A percentile compares a stretch with the other conserved stretches of the same genome.
These are phyloP conservation scores for Talpa occidentalis DNA, from an alignment of 2,113 vertebrate genomes.

Conservation along the genomic window DNA sequence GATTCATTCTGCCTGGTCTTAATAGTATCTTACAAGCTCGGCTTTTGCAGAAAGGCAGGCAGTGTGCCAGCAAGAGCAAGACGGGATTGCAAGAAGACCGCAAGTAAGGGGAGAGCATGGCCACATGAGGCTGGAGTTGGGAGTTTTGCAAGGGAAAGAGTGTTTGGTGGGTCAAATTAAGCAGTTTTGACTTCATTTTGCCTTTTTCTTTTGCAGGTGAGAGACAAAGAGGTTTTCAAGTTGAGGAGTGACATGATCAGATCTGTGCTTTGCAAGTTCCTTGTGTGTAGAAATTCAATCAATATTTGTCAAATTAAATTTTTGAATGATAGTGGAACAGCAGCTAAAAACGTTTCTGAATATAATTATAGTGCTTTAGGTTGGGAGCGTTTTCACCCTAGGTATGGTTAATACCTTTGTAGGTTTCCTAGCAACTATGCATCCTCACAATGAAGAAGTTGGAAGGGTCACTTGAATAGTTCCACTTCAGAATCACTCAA, in stretches of 20 bases:
- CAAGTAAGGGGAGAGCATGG: background rate
- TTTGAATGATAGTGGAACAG: slow-evolving; percentile 53
- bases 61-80: background rate
- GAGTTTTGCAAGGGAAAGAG: background rate
- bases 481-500: slow-evolving; percentile 23
- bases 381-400: slow-evolving; percentile 53
- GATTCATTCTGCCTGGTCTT: background rate
- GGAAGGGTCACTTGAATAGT: slow-evolving; percentile 48
- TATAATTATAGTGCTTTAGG: slow-evolving; percentile 57
- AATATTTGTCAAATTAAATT: slow-evolving; percentile 58
- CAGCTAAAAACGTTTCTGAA: slow-evolving; percentile 59
- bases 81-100: background rate
- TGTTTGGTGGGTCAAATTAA: background rate
- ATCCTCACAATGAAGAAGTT: slow-evolving; percentile 43
- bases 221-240: background rate
- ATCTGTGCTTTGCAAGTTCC: background rate
- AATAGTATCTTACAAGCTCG: background rate
- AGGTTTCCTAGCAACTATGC: slow-evolving; percentile 69
- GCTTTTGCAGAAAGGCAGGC: background rate
- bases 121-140: background rate
- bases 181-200: background rate
- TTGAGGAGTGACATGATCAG: background rate
- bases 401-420: slow-evolving; percentile 45
- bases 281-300: background rate
- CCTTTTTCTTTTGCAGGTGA: accelerated